These are phyloP conservation scores for Stictonetta naevosa DNA, from an alignment of 2,113 vertebrate species.

Conservation along the genomic window DNA sequence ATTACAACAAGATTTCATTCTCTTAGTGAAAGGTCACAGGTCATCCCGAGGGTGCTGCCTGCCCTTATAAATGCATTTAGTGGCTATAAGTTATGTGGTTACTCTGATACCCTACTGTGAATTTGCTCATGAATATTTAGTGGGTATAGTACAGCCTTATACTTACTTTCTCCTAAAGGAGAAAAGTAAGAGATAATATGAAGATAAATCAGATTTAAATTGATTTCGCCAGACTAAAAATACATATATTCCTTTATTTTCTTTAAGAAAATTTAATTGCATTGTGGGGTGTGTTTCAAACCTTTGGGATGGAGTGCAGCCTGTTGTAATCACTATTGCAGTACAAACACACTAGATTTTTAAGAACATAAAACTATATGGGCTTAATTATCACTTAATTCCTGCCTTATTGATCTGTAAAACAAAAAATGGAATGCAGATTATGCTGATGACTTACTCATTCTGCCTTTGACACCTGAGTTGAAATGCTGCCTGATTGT, in stretches of 20 bases:
- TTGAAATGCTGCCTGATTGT: background rate
- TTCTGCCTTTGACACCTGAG: background rate
- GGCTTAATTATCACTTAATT: background rate
- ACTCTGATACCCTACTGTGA: background rate
- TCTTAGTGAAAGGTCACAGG: constrained; percentile 46
- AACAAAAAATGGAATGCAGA: background rate
- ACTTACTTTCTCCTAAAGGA: background rate
- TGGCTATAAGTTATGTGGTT: background rate
- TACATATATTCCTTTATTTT: background rate
- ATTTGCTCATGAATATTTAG: constrained; percentile 36
- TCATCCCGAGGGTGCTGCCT: constrained; percentile 30
- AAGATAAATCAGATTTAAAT: background rate
- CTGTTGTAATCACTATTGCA: background rate
- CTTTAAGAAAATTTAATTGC: background rate
- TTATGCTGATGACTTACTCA: background rate
- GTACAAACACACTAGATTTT: background rate
- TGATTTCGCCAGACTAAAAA: background rate
- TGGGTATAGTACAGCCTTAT: background rate
- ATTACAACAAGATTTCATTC: constrained; percentile 9
- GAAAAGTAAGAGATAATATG: background rate
- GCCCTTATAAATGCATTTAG: constrained; percentile 19
- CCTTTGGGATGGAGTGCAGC: background rate
- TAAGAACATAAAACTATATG: background rate
- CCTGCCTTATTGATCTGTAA: background rate
- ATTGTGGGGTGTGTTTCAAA: background rate